Percentiles rank a stretch among this genome's conserved stretches.
Evolutionary conservation across 1,140 invertebrate species (phyloP).

Genomic region (Centruroides vittatus): DNA sequence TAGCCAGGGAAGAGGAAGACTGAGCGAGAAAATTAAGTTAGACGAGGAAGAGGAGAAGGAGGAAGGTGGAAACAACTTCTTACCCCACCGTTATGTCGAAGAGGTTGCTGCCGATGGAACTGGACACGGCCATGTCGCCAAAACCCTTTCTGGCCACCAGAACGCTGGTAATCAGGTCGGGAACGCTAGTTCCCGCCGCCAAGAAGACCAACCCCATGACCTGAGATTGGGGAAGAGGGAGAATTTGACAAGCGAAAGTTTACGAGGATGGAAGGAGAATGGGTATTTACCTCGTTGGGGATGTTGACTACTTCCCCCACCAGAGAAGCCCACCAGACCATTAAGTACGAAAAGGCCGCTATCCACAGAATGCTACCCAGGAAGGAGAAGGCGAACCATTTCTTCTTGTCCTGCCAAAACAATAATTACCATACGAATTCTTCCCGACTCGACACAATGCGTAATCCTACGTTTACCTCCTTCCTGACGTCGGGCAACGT

Average conservation of each 20-base stretch:
- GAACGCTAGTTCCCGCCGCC: conserved; percentile 88
- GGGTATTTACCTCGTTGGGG: conserved; percentile 46
- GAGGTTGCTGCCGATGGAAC: conserved; percentile 96
- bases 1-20: conserved; percentile 93
- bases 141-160: conserved; percentile 92
- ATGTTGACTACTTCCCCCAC: conserved; percentile 69
- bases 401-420: conserved; percentile 52
- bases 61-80: background rate
- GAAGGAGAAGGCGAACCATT: conserved; percentile 81
- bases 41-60: no score
- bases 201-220: conserved; percentile 89
- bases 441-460: conserved; percentile 4
- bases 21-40: conserved; percentile 30
- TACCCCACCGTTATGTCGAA: conserved; percentile 76
- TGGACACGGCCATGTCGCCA: conserved; percentile 98
- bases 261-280: background rate
- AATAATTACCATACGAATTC: background rate
- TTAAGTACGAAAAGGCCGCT: conserved; percentile 82
- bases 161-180: conserved; percentile 88
- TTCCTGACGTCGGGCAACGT: conserved; percentile 64
- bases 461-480: conserved; percentile 5
- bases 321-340: conserved; percentile 93
- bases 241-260: background rate
- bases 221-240: background rate
- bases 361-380: conserved; percentile 70